Evolutionary conservation across 2,888 invertebrate species (phyloP).

Genomic region (Amphipyra berbera): DNA sequence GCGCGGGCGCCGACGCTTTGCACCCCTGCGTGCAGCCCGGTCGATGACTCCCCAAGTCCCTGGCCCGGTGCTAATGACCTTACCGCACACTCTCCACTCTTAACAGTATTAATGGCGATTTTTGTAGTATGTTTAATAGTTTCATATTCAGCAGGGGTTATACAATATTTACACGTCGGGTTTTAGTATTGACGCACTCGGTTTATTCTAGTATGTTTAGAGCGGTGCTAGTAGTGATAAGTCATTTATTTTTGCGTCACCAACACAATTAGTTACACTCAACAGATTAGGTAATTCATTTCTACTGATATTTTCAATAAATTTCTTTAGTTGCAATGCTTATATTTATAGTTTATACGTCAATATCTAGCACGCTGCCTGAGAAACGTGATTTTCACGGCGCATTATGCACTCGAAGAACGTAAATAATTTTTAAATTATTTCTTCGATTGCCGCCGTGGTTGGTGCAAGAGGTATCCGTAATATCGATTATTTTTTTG

Average conservation of each 20-base stretch:
- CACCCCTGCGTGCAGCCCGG: slow-evolving; percentile 79
- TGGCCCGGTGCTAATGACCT: slow-evolving; percentile 81
- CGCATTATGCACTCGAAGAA: slow-evolving; percentile 17
- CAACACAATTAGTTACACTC: slow-evolving; percentile 15
- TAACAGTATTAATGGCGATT: slow-evolving; percentile 71
- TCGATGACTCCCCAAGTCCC: slow-evolving; percentile 82
- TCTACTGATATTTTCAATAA: slow-evolving; percentile 14
- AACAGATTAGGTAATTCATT: slow-evolving; percentile 15
- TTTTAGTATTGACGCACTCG: slow-evolving; percentile 1
- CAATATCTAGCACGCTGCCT: slow-evolving; percentile 6
- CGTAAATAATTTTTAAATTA: slow-evolving; percentile 15
- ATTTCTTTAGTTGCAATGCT: slow-evolving; percentile 17
- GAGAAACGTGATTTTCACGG: slow-evolving; percentile 17
- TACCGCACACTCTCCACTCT: slow-evolving; percentile 69
- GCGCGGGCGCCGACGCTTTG: slow-evolving; percentile 65
- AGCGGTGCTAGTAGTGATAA: slow-evolving; percentile 6
- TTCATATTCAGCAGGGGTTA: slow-evolving; percentile 5
- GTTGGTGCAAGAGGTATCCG: slow-evolving; percentile 55
- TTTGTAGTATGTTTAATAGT: slow-evolving; percentile 60
- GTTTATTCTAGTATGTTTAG: slow-evolving; percentile 19
- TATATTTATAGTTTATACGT: slow-evolving; percentile 8
- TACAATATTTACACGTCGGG: not conserved
- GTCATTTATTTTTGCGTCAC: slow-evolving; percentile 10
- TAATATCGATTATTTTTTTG: slow-evolving; percentile 55
- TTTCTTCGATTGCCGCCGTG: slow-evolving; percentile 24